Conservation (phyloP, 2,888 invertebrate genomes). For the Eucriotettix oculatus region DNA sequence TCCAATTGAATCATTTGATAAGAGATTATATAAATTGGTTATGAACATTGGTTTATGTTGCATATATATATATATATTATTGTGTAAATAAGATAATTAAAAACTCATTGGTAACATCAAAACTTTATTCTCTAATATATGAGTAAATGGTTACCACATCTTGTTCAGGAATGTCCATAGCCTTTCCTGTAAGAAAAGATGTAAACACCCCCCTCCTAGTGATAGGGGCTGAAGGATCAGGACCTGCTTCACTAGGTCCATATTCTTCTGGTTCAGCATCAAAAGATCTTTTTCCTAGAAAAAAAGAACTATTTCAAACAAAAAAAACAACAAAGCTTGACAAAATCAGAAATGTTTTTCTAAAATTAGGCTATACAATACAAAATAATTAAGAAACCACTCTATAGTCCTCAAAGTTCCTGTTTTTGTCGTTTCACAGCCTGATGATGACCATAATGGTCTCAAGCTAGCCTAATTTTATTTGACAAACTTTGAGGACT, state of each 20-base stretch:
- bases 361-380: too few species aligned
- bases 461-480: too few species aligned
- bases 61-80: neutral
- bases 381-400: too few species aligned
- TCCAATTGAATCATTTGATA: too few species aligned
- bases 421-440: too few species aligned
- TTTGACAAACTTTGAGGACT: too few species aligned
- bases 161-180: constrained; percentile 71
- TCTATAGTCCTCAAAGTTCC: too few species aligned
- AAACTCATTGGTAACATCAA: neutral
- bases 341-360: too few species aligned
- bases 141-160: constrained; percentile 44
- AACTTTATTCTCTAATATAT: too few species aligned
- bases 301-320: too few species aligned
- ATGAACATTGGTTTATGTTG: neutral
- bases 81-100: neutral
- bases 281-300: constrained; percentile 6
- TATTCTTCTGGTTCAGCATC: constrained; percentile 9
- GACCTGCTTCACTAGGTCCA: constrained; percentile 22
- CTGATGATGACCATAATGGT: too few species aligned
- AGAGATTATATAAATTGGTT: neutral
- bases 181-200: constrained; percentile 64
- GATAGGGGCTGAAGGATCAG: constrained; percentile 63
- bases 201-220: constrained; percentile 65
- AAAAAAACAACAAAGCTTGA: too few species aligned